These are phyloP conservation scores for Drosophila paranaensis DNA, from an alignment of 2,888 invertebrate genomes.

Conservation along the genomic window DNA sequence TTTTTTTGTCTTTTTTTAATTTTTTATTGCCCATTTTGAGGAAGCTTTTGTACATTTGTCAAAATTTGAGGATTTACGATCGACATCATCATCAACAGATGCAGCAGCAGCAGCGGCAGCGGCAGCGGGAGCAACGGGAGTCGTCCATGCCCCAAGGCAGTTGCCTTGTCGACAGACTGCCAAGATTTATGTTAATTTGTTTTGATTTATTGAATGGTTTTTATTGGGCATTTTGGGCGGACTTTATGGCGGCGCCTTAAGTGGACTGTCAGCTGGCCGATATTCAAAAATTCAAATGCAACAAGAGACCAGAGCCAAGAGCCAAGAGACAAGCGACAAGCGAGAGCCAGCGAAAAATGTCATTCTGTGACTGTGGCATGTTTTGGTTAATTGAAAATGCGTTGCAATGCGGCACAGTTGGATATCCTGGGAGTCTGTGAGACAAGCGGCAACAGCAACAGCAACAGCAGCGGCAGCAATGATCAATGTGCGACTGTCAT, in stretches of 20 bases:
- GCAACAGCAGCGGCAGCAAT: conserved; percentile 29
- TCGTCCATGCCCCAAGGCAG: conserved; percentile 6
- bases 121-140: conserved; percentile 4
- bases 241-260: conserved; percentile 56
- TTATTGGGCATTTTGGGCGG: conserved; percentile 71
- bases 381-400: conserved; percentile 77
- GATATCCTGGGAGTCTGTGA: conserved; percentile 53
- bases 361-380: conserved; percentile 64
- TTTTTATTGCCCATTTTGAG: conserved; percentile 76
- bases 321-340: neutral
- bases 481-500: conserved; percentile 81
- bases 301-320: neutral
- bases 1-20: conserved; percentile 57
- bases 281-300: conserved; percentile 36
- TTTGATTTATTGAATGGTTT: conserved; percentile 81
- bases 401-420: conserved; percentile 73
- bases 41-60: conserved; percentile 76
- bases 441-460: conserved; percentile 23
- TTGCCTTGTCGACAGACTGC: conserved; percentile 66
- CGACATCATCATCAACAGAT: conserved; percentile 76
- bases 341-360: conserved; percentile 48
- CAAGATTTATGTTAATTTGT: conserved; percentile 80
- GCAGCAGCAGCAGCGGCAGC: conserved; percentile 34
- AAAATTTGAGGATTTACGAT: conserved; percentile 79
- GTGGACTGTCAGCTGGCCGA: conserved; percentile 61